Percentiles rank a stretch among this genome's conserved stretches.
phyloP scores from a whole-genome alignment of 2,113 vertebrate species.

The Anoura caudifer region DNA sequence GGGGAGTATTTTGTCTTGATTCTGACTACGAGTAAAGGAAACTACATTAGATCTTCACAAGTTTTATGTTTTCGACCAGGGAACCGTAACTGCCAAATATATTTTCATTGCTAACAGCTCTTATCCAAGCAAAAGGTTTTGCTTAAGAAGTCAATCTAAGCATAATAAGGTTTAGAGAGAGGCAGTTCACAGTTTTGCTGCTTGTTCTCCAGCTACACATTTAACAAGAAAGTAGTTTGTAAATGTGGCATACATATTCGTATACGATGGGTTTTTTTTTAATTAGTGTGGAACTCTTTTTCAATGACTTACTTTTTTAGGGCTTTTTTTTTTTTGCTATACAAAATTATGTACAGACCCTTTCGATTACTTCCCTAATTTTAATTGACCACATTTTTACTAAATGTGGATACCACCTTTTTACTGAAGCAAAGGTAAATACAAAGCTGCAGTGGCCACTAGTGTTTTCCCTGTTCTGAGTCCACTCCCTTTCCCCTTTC shows the following conservation, averaged over 20 bases:
- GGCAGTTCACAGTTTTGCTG: background rate
- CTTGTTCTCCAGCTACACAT: background rate
- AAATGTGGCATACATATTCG: background rate
- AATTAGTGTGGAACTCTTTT: background rate
- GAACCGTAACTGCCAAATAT: background rate
- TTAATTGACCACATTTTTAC: background rate
- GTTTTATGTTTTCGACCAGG: background rate
- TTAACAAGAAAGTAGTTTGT: background rate
- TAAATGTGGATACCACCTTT: background rate
- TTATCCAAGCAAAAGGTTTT: background rate
- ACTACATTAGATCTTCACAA: background rate
- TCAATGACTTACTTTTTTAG: background rate
- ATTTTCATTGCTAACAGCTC: background rate
- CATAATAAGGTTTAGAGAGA: background rate
- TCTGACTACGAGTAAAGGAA: background rate
- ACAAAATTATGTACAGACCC: background rate
- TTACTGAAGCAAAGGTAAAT: background rate
- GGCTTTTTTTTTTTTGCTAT: background rate
- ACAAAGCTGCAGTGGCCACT: background rate
- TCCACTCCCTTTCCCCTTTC: background rate
- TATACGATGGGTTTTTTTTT: background rate
- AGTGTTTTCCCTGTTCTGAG: background rate
- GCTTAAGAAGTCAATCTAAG: background rate
- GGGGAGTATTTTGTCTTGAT: background rate
- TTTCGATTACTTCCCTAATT: background rate